phyloP scores from a whole-genome alignment of 2,113 vertebrate genomes.

The Mesembrinibis cayennensis region DNA sequence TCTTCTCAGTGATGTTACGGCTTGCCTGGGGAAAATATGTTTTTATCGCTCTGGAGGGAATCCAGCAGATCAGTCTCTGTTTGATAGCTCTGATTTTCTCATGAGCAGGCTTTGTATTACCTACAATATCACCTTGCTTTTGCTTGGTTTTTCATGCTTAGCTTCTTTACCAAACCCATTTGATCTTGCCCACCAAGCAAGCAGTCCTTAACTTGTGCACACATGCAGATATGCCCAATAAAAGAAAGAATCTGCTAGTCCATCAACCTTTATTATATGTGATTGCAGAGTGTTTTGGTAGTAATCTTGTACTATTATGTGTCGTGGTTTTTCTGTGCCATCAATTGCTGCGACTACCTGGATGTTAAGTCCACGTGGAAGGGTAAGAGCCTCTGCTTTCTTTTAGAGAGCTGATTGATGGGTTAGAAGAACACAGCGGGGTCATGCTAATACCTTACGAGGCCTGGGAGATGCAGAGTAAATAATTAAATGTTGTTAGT shows the following conservation, averaged over 20 bases:
- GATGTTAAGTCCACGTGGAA: background rate
- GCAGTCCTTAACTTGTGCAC: background rate
- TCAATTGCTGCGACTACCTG: background rate
- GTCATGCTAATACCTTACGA: background rate
- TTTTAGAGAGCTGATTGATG: background rate
- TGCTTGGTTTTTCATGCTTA: background rate
- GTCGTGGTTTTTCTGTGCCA: background rate
- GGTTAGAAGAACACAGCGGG: background rate
- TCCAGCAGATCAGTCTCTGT: background rate
- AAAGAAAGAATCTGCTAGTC: background rate
- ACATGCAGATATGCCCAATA: background rate
- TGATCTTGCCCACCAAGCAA: background rate
- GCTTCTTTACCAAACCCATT: background rate
- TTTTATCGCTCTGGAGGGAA: background rate
- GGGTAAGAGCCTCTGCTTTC: background rate
- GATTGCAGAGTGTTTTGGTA: background rate
- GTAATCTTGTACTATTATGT: background rate
- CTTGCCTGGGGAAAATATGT: background rate
- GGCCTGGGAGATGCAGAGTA: background rate
- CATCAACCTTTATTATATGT: background rate
- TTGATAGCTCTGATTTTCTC: background rate
- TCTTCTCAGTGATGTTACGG: accelerated
- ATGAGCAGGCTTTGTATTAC: background rate
- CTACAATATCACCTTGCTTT: background rate
- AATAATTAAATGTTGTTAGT: background rate